These are phyloP conservation scores for Haemorhous mexicanus DNA, from an alignment of 2,113 vertebrate genomes.

Conservation along the genomic window DNA sequence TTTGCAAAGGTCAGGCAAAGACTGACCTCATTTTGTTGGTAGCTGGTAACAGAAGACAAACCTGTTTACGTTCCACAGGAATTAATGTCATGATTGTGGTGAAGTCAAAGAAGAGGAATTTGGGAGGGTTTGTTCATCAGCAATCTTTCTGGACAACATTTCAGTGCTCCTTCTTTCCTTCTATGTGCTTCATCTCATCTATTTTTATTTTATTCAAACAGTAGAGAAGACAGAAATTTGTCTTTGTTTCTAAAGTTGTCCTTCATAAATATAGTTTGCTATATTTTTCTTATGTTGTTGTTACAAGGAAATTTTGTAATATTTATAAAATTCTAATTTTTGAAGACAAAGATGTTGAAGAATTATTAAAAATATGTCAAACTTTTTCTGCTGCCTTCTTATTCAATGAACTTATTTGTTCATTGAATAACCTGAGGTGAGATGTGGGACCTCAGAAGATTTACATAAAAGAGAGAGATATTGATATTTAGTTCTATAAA, in stretches of 20 bases:
- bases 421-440: neutral
- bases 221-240: neutral
- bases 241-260: neutral
- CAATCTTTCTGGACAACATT: neutral
- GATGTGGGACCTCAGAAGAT: neutral
- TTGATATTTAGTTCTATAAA: neutral
- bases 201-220: neutral
- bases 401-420: neutral
- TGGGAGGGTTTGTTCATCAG: neutral
- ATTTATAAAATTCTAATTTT: neutral
- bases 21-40: neutral
- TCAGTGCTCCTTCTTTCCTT: neutral
- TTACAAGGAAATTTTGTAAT: neutral
- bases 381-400: neutral
- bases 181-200: neutral
- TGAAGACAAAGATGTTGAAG: neutral
- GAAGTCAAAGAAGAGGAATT: slow-evolving; percentile 33
- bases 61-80: slow-evolving; percentile 15
- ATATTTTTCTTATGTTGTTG: neutral
- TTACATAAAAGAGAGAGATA: neutral
- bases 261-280: neutral
- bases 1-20: neutral
- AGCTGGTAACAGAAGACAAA: slow-evolving; percentile 5
- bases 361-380: neutral
- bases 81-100: neutral